These are phyloP conservation scores for Amphiprion clarkii DNA, from an alignment of 2,797 vertebrate species.

Conservation along the genomic window DNA sequence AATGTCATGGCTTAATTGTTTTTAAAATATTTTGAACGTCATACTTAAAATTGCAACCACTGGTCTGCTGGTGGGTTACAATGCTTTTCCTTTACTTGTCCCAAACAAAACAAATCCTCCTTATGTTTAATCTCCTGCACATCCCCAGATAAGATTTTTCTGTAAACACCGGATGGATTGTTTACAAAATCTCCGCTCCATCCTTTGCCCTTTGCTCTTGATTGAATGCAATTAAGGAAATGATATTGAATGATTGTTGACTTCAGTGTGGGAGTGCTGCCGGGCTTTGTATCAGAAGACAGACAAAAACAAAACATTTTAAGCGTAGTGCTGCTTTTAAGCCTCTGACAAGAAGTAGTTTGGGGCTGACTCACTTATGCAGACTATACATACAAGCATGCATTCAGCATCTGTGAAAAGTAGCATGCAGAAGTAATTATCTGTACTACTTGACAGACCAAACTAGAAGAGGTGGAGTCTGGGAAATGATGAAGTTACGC, in stretches of 20 bases:
- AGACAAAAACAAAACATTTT: slow-evolving; percentile 2
- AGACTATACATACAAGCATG: no score
- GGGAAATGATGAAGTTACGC: neutral
- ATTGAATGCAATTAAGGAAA: slow-evolving; percentile 59
- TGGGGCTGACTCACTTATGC: neutral
- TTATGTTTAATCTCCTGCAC: slow-evolving; percentile 43
- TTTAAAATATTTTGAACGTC: no score
- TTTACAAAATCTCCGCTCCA: slow-evolving; percentile 40
- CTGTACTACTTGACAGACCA: neutral
- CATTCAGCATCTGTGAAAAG: neutral
- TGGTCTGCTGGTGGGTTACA: neutral
- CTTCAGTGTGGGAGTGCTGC: slow-evolving; percentile 31
- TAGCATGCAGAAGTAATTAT: neutral
- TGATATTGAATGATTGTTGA: slow-evolving; percentile 48
- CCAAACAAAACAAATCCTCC: slow-evolving; percentile 26
- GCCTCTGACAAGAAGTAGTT: neutral
- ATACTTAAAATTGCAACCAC: no score
- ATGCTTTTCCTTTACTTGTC: slow-evolving; percentile 3
- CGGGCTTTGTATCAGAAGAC: slow-evolving; percentile 25
- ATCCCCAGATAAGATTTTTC: slow-evolving; percentile 45
- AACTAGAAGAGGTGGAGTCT: neutral
- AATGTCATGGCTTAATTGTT: no score
- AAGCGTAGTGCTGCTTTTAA: slow-evolving; percentile 3
- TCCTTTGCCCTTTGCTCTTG: slow-evolving; percentile 38
- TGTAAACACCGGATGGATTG: slow-evolving; percentile 62